Conservation (phyloP, 53 echinoderm and acorn worm species). For the Hippasteria phrygiana region DNA sequence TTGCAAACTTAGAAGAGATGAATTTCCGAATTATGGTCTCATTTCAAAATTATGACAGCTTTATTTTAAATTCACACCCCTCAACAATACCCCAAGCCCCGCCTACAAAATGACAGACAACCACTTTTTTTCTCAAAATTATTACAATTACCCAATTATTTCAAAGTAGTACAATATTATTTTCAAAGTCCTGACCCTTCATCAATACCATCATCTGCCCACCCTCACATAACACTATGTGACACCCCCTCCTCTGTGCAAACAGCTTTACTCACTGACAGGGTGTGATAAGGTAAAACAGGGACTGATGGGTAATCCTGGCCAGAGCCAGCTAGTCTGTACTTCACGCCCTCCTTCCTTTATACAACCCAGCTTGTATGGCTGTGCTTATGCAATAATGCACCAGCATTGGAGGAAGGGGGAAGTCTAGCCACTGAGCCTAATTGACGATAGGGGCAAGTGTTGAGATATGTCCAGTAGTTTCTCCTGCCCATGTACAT, state of each 20-base stretch:
- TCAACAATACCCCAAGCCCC: too few species aligned
- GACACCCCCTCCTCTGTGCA: not conserved
- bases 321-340: conserved; percentile 36
- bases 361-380: not conserved
- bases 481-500: not conserved
- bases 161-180: too few species aligned
- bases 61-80: too few species aligned
- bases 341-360: conserved; percentile 35
- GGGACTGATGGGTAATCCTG: not conserved
- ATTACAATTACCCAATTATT: too few species aligned
- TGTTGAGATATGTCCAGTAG: not conserved
- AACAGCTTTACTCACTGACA: not conserved
- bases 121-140: too few species aligned
- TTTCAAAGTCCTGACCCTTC: too few species aligned
- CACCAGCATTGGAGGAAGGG: not conserved
- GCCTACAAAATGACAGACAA: too few species aligned
- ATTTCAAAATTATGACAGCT: too few species aligned
- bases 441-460: not conserved
- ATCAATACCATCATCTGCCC: not conserved
- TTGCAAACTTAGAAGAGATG: too few species aligned
- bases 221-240: not conserved
- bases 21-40: too few species aligned
- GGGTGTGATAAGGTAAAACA: conserved; percentile 13
- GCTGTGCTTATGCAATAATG: not conserved
- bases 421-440: not conserved